Base-by-base conservation (phyloP, 1,140 invertebrate species). In the Nephila pilipes region DNA sequence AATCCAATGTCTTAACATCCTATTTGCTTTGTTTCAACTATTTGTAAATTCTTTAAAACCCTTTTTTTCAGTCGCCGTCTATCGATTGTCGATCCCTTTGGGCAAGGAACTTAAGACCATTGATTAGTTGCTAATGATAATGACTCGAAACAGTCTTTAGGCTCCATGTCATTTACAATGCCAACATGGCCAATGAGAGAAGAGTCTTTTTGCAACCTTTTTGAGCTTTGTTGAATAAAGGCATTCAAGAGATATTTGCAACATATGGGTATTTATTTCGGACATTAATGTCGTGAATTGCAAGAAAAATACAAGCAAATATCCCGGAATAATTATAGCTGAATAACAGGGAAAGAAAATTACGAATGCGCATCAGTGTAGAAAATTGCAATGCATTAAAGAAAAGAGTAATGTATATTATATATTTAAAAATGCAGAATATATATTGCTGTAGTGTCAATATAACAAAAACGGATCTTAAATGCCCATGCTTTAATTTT, bases 121-220 rank as follows among this genome's bases (percentile, higher is more conserved):
- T 88, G 87, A 88, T 88, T 88, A 75, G 63, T 88, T 88, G 87
- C 87, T 88, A 88, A 88, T 88, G 87, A 88, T 88, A 88, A 88
- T 88, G 87, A 88, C 87, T 38, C 29, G 32, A 55, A 88, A 55
- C 65, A 25, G 87, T 75, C 38, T 88, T 57, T 65, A 32, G 55
- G 29, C 14, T 55, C 83, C 83, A 60, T 54, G 54, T 85, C 83
- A 85, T 85, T 85, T 85, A 60, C 83, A 60, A 60, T 58, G 55
- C 46, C 80, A 32, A 75, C 69, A 75, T 14, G 32, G 29, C 10
- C 69, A 14, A 18, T 75, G 6, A 12, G 18, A 32, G 16, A 10
- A 6, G 14, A 32, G 32, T 29, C 69, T 75, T 75, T 75, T 75
- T 75, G 63, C 69, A 75, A 36, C 29, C 8, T 16, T 12, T 25